phyloP scores from a whole-genome alignment of 2,797 vertebrate species.

The Enteromius anoplus region DNA sequence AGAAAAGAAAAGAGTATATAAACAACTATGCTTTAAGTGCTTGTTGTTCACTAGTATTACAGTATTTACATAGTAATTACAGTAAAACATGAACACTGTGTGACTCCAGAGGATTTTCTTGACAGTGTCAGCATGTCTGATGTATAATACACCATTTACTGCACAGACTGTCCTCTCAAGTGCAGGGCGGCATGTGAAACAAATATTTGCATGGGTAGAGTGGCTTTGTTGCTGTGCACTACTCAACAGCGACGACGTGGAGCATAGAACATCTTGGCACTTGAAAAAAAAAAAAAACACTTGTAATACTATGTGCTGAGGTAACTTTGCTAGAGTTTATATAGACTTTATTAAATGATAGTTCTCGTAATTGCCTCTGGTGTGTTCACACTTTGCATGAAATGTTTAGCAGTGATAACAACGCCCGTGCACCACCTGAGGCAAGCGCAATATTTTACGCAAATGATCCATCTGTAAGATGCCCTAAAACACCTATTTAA shows the following conservation, averaged over 20 bases:
- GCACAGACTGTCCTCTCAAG: conserved; percentile 49
- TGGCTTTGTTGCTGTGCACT: not conserved
- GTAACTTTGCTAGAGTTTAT: not conserved
- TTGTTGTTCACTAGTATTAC: not conserved
- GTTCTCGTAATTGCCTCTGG: conserved; percentile 14
- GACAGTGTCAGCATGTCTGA: conserved; percentile 19
- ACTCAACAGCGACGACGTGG: not conserved
- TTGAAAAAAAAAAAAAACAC: not conserved
- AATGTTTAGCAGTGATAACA: conserved; percentile 65
- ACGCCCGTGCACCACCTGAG: conserved; percentile 70
- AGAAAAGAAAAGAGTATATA: not conserved
- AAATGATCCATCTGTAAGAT: conserved; percentile 33
- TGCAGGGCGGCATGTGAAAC: conserved; percentile 56
- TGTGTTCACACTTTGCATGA: conserved; percentile 3
- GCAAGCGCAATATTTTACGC: conserved; percentile 72
- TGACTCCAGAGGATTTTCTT: conserved; percentile 54
- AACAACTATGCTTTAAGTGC: not conserved
- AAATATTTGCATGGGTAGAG: not conserved
- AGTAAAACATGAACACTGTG: conserved; percentile 20
- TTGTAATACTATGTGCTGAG: not conserved
- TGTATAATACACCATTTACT: not conserved
- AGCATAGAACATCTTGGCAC: not conserved
- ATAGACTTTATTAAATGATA: conserved; percentile 24
- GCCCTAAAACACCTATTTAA: conserved; percentile 26
- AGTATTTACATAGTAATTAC: conserved; percentile 5